A percentile compares a stretch with the other conserved stretches of the same genome.
Evolutionary conservation across 2,888 invertebrate genomes (phyloP).

Genomic region (Drosophila pseudotalamancana): DNA sequence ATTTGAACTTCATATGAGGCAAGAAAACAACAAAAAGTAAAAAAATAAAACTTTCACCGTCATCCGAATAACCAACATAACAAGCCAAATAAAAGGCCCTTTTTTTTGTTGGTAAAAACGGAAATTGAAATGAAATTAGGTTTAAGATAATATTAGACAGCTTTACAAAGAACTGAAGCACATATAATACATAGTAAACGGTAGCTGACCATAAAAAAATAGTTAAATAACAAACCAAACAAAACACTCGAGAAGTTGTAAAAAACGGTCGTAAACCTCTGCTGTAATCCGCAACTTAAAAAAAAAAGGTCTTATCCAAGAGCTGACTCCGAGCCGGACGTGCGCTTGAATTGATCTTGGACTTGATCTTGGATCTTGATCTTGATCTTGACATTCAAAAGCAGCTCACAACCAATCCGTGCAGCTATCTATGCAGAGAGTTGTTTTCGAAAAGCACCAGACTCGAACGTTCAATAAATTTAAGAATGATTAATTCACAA

Average conservation of each 20-base stretch:
- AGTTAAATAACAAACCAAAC: constrained; percentile 35
- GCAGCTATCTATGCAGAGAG: constrained; percentile 27
- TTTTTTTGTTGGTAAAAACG: constrained; percentile 3
- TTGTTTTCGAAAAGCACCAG: constrained; percentile 19
- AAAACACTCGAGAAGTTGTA: constrained; percentile 43
- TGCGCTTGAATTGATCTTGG: constrained; percentile 20
- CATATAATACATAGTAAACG: constrained; percentile 25
- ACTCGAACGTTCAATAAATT: constrained; percentile 14
- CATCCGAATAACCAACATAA: constrained; percentile 14
- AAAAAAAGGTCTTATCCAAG: constrained; percentile 17
- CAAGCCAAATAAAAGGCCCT: constrained; percentile 1
- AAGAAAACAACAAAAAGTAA: constrained; percentile 1
- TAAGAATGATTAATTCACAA: constrained; percentile 41
- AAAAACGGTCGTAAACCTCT: constrained; percentile 54
- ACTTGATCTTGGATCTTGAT: constrained; percentile 63
- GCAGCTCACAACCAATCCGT: constrained; percentile 2
- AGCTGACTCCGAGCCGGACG: constrained; percentile 23
- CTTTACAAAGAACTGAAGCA: constrained; percentile 28
- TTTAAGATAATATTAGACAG: constrained; percentile 20
- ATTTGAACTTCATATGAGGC: constrained; percentile 34
- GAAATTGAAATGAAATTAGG: constrained; percentile 45
- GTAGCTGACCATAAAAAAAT: constrained; percentile 59
- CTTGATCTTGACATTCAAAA: constrained; percentile 75
- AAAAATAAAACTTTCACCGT: constrained; percentile 34
- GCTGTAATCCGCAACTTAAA: not conserved